phyloP scores from a whole-genome alignment of 2,888 invertebrate species.

The Amphipyra berbera region DNA sequence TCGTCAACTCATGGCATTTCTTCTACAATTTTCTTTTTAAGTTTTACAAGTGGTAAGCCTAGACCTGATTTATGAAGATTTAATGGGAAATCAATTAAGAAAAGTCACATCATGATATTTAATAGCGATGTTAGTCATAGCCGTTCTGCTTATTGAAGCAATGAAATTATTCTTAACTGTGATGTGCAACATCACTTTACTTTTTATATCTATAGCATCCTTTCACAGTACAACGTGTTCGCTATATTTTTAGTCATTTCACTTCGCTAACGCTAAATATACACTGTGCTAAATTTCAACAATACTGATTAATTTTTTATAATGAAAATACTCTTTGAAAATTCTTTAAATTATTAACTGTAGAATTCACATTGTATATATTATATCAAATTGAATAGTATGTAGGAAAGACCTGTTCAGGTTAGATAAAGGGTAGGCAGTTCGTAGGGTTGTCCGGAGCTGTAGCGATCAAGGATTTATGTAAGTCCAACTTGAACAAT shows the following conservation, averaged over 20 bases:
- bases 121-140: slow-evolving; percentile 6
- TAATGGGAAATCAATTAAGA: slow-evolving; percentile 4
- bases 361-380: slow-evolving; percentile 61
- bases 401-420: slow-evolving; percentile 38
- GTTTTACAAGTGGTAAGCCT: background rate
- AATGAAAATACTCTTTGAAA: slow-evolving; percentile 46
- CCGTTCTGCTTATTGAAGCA: slow-evolving; percentile 46
- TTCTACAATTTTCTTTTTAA: no score
- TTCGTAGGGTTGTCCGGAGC: background rate
- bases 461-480: background rate
- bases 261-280: slow-evolving; percentile 62
- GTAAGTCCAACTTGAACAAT: background rate
- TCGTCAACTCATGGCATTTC: no score
- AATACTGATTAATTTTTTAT: slow-evolving; percentile 39
- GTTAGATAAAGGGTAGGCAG: slow-evolving; percentile 1
- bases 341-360: slow-evolving; percentile 51
- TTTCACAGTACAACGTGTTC: slow-evolving; percentile 66
- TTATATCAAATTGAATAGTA: slow-evolving; percentile 59
- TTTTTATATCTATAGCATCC: slow-evolving; percentile 53
- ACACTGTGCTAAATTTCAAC: slow-evolving; percentile 50
- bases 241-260: slow-evolving; percentile 62
- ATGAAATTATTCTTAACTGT: slow-evolving; percentile 41
- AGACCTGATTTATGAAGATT: background rate
- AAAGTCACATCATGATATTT: background rate
- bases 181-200: slow-evolving; percentile 46